Evolutionary conservation across 2,113 vertebrate species (phyloP).

Genomic region (Microtus oregoni): DNA sequence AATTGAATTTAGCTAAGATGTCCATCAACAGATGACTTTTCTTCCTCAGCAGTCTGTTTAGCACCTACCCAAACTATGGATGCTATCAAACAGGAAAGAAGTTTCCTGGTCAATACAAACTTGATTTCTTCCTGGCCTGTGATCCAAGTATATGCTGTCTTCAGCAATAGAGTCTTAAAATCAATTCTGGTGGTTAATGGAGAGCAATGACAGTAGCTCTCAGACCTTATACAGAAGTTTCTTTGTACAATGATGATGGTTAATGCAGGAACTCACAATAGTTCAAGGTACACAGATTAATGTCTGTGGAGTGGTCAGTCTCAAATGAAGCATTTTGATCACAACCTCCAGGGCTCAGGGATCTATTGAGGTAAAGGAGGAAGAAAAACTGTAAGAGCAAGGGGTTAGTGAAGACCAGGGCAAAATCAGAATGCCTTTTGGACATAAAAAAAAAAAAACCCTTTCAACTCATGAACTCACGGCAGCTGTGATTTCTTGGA

Average conservation of each 20-base stretch:
- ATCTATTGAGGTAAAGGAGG: background rate
- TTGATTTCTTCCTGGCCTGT: background rate
- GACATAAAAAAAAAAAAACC: background rate
- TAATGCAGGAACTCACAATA: background rate
- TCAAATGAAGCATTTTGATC: background rate
- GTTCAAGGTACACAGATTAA: background rate
- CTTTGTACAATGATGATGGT: background rate
- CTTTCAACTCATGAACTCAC: background rate
- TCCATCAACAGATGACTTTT: background rate
- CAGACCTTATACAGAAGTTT: background rate
- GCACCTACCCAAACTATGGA: background rate
- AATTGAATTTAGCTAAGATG: background rate
- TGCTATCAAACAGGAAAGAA: background rate
- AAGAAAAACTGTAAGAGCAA: background rate
- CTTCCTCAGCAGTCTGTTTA: background rate
- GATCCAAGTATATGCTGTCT: background rate
- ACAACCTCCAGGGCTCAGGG: background rate
- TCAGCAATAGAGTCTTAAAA: background rate
- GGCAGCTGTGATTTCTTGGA: background rate
- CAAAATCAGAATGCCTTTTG: background rate
- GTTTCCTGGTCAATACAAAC: background rate
- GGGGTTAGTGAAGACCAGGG: background rate
- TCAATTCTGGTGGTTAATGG: background rate
- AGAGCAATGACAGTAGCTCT: background rate
- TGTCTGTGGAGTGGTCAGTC: background rate